Conservation (phyloP, 1,140 invertebrate species). For the Melitaea cinxia region DNA sequence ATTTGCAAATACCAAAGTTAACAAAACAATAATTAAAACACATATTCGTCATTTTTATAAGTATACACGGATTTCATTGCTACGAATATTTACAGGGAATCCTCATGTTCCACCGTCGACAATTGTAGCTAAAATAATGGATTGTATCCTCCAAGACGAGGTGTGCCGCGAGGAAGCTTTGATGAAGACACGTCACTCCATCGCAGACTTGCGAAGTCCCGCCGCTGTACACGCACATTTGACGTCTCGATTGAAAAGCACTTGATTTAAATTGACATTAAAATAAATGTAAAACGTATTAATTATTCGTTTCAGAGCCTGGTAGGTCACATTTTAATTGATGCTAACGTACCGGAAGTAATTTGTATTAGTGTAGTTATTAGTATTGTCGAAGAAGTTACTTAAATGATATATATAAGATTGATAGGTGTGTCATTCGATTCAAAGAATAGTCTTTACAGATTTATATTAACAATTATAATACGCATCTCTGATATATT, state of each 20-base stretch:
- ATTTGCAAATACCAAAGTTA: too few species aligned
- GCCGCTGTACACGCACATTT: constrained; percentile 51
- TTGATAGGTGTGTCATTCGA: too few species aligned
- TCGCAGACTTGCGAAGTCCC: constrained; percentile 66
- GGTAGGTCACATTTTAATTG: background rate
- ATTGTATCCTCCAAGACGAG: constrained; percentile 75
- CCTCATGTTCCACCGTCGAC: constrained; percentile 81
- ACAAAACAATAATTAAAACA: too few species aligned
- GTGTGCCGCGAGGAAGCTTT: constrained; percentile 66
- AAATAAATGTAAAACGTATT: background rate
- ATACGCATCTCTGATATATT: too few species aligned
- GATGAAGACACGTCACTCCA: constrained; percentile 67
- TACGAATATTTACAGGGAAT: constrained; percentile 68
- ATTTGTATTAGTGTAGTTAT: background rate
- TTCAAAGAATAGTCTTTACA: too few species aligned
- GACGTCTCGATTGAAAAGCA: constrained; percentile 31
- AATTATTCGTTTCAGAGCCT: background rate
- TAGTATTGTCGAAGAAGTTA: too few species aligned
- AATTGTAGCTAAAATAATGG: constrained; percentile 82
- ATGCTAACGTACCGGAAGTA: background rate
- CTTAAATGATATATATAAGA: too few species aligned
- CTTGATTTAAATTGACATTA: background rate
- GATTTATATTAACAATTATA: too few species aligned
- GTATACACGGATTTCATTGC: too few species aligned
- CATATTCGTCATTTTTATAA: too few species aligned